Conservation (phyloP, 2,113 vertebrate genomes). For the Forbesichthys agassizii region DNA sequence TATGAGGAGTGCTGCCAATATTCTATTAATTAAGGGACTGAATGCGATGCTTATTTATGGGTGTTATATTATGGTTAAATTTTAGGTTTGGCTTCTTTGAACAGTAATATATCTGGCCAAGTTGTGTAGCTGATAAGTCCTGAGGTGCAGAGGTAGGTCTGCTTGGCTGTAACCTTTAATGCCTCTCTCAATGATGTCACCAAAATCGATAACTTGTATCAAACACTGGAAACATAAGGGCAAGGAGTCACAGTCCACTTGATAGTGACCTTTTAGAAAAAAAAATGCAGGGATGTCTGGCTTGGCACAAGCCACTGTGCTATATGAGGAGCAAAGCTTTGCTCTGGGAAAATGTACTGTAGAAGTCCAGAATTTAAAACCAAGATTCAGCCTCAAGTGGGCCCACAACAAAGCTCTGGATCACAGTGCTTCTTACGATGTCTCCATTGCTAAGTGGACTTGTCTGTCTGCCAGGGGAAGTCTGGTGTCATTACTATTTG, state of each 20-base stretch:
- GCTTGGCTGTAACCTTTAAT: constrained; percentile 64
- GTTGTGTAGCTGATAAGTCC: constrained; percentile 25
- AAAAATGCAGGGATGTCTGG: constrained; percentile 39
- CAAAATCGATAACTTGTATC: constrained; percentile 68
- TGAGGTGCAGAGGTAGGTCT: constrained; percentile 1
- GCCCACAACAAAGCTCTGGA: constrained; percentile 10
- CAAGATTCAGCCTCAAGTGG: neutral
- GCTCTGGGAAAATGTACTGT: neutral
- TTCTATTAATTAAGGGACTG: constrained; percentile 18
- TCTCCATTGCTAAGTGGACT: constrained; percentile 42
- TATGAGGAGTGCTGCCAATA: constrained; percentile 19
- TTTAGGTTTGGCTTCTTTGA: constrained; percentile 40
- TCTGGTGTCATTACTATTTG: constrained; percentile 68
- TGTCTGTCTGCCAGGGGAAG: constrained; percentile 55
- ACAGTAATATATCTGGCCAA: constrained; percentile 14
- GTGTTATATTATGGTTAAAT: constrained; percentile 31
- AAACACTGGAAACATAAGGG: constrained; percentile 60
- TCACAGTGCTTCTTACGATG: constrained; percentile 26
- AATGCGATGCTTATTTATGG: constrained; percentile 20
- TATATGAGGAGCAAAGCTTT: neutral
- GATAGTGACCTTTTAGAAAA: constrained; percentile 68
- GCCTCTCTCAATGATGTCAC: constrained; percentile 46
- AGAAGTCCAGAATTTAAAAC: neutral
- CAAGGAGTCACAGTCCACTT: constrained; percentile 58
- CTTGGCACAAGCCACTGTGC: constrained; percentile 3